Evolutionary conservation across 35 echinoderm and acorn worm species (phyloP).

Genomic region (Holothuria glaberrima): DNA sequence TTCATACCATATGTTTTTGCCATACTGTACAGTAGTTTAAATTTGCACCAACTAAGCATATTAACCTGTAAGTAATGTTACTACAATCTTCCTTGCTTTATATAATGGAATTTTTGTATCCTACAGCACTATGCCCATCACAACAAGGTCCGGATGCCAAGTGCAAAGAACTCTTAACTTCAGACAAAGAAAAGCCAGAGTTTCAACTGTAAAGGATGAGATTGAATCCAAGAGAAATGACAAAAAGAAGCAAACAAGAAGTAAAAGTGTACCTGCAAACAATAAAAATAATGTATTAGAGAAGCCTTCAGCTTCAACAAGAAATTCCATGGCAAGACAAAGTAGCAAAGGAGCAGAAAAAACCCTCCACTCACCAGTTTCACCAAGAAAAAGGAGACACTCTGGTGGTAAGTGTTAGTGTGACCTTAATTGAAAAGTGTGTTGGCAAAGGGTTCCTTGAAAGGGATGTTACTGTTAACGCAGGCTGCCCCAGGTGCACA

Average conservation of each 20-base stretch:
- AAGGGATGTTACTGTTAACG: too few species aligned
- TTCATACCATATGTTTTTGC: too few species aligned
- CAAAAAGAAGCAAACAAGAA: background rate
- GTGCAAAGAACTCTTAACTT: conserved; percentile 14
- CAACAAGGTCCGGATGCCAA: background rate
- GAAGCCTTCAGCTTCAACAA: background rate
- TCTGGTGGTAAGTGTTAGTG: background rate
- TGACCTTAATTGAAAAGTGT: too few species aligned
- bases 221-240: background rate
- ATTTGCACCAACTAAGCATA: too few species aligned
- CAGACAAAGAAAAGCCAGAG: conserved; percentile 9
- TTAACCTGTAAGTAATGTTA: too few species aligned
- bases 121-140: conserved; percentile 8
- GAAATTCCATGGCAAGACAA: background rate
- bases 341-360: background rate
- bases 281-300: background rate
- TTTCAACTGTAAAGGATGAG: background rate
- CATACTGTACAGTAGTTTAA: too few species aligned
- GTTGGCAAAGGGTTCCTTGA: too few species aligned
- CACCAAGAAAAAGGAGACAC: conserved; percentile 32
- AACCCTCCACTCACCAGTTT: background rate
- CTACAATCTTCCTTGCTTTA: background rate
- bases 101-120: background rate
- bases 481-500: too few species aligned
- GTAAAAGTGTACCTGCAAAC: background rate